Evolutionary conservation across 1,140 invertebrate genomes (phyloP).

Genomic region (Pararge aegeria): DNA sequence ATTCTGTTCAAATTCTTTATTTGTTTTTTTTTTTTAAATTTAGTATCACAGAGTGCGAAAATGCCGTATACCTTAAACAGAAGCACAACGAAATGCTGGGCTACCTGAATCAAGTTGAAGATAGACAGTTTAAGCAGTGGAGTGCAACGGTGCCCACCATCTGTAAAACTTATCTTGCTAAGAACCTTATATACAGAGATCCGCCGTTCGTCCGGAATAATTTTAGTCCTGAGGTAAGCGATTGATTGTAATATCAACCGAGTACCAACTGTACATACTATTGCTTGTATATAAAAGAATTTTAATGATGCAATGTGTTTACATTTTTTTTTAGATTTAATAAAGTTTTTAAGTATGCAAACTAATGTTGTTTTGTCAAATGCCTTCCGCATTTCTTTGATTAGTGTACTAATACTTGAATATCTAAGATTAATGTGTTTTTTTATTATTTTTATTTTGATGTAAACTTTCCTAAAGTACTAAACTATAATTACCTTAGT

Average conservation of each 20-base stretch:
- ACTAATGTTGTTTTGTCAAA: no score
- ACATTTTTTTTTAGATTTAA: no score
- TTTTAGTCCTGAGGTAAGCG: constrained; percentile 62
- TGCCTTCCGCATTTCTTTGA: no score
- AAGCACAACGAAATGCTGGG: constrained; percentile 69
- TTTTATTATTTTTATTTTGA: no score
- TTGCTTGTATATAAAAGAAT: no score
- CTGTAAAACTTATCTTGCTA: constrained; percentile 60
- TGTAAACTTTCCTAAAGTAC: no score
- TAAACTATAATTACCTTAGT: no score
- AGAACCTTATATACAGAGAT: constrained; percentile 68
- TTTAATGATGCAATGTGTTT: no score
- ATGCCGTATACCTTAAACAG: constrained; percentile 61
- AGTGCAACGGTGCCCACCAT: constrained; percentile 55
- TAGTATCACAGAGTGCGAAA: constrained; percentile 60
- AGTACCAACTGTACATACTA: no score
- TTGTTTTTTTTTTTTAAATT: constrained; percentile 17
- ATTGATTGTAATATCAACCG: background rate
- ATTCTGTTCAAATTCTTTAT: background rate
- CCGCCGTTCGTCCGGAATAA: constrained; percentile 69
- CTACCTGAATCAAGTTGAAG: constrained; percentile 57
- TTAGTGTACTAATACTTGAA: no score
- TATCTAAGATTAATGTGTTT: no score
- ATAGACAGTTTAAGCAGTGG: constrained; percentile 66
- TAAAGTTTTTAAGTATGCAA: no score